phyloP scores from a whole-genome alignment of 2,797 vertebrate species.

The Dryobates pubescens region DNA sequence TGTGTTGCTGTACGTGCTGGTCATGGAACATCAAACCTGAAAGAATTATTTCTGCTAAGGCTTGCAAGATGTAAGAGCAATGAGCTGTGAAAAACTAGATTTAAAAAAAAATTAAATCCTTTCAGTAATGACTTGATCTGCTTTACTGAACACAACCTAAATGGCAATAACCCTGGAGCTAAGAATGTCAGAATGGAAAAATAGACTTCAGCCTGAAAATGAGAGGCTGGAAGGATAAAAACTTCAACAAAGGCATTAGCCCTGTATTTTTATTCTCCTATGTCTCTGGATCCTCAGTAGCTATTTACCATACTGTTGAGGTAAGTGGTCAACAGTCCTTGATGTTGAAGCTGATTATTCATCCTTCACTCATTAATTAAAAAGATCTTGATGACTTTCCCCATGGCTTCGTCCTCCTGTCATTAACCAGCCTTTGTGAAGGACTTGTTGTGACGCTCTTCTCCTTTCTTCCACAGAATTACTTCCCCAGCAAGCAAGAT shows the following conservation, averaged over 20 bases:
- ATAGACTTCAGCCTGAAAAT: neutral
- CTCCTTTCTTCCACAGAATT: slow-evolving; percentile 82
- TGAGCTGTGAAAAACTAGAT: neutral
- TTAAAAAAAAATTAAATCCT: neutral
- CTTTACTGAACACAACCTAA: neutral
- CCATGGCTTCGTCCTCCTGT: neutral
- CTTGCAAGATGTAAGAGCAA: neutral
- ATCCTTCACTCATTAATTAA: neutral
- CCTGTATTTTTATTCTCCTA: neutral
- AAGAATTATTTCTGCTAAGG: neutral
- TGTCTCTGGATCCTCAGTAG: neutral
- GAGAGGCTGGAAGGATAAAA: neutral
- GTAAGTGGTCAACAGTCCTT: neutral
- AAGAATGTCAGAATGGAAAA: neutral
- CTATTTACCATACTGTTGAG: neutral
- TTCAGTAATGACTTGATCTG: neutral
- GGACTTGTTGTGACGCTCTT: neutral
- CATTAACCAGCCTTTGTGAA: neutral
- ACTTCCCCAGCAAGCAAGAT: slow-evolving; percentile 92
- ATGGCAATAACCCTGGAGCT: neutral
- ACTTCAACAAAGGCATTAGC: neutral
- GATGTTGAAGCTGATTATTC: neutral
- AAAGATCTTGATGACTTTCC: neutral
- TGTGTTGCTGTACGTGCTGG: neutral
- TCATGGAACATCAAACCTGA: neutral